Conservation (phyloP, 2,113 vertebrate species). For the Caracal caracal region DNA sequence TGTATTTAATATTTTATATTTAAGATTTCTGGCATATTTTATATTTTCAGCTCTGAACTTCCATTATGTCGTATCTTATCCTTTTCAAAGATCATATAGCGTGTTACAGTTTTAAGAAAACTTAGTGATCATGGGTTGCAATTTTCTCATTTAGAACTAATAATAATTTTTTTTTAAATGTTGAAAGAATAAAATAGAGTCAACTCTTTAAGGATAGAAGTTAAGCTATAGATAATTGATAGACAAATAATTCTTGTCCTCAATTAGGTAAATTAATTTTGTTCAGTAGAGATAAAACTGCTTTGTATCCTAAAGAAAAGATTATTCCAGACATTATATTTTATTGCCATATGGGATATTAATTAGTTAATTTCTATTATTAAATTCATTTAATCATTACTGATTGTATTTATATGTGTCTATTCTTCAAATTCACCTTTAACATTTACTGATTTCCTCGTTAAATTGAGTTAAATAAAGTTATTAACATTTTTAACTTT, state of each 20-base stretch:
- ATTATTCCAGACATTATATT: not conserved
- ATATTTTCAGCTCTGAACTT: not conserved
- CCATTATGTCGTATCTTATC: not conserved
- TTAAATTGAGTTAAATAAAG: slow-evolving; percentile 23
- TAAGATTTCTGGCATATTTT: not conserved
- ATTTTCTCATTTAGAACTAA: not conserved
- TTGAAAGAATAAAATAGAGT: not conserved
- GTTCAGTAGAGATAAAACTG: not conserved
- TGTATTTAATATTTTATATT: not conserved
- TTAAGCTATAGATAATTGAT: not conserved
- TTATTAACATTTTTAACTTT: not conserved
- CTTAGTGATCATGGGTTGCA: not conserved
- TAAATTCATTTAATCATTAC: not conserved
- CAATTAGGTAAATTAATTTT: slow-evolving; percentile 19
- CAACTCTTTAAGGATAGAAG: not conserved
- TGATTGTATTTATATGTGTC: not conserved
- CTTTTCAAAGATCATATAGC: not conserved
- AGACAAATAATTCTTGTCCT: not conserved
- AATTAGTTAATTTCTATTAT: not conserved
- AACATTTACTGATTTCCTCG: not conserved
- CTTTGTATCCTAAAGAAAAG: not conserved
- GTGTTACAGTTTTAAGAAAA: not conserved
- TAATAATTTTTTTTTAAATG: not conserved
- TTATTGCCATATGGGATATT: not conserved
- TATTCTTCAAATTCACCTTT: slow-evolving; percentile 1